Conservation (phyloP, 2,888 invertebrate genomes). For the Lasiommata megera region DNA sequence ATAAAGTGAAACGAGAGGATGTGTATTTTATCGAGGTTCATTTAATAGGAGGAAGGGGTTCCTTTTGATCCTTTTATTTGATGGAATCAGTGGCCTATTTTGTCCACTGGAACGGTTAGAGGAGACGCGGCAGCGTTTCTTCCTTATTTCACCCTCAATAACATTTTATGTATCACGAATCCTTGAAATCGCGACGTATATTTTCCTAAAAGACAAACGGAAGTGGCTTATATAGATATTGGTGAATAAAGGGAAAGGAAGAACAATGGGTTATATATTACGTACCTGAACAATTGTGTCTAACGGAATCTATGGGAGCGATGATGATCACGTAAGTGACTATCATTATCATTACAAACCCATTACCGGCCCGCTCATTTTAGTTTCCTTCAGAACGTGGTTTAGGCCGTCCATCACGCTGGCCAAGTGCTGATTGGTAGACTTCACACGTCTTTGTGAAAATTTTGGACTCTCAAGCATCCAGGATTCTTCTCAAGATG, state of each 20-base stretch:
- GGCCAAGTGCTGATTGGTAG: too few relatives aligned
- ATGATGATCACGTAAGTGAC: too few relatives aligned
- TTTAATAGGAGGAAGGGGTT: conserved; percentile 10
- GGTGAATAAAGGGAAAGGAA: not conserved
- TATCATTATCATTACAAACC: too few relatives aligned
- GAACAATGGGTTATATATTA: not conserved
- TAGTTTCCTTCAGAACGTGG: too few relatives aligned
- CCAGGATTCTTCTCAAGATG: too few relatives aligned
- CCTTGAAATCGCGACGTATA: conserved; percentile 3
- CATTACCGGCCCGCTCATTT: too few relatives aligned
- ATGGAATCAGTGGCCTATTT: conserved; percentile 7
- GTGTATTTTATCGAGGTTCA: not conserved
- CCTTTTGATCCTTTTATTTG: conserved; percentile 10
- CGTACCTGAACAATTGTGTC: too few relatives aligned
- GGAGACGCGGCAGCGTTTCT: not conserved
- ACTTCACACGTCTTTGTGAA: too few relatives aligned
- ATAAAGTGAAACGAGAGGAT: not conserved
- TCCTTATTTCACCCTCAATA: conserved; percentile 5
- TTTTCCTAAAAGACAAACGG: not conserved
- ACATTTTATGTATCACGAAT: conserved; percentile 2
- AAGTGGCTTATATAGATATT: not conserved
- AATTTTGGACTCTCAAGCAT: too few relatives aligned
- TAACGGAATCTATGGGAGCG: too few relatives aligned
- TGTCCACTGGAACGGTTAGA: not conserved
- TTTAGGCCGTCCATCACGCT: too few relatives aligned